A percentile compares a stretch with the other conserved stretches of the same genome.
Evolutionary conservation across 1,140 invertebrate genomes (phyloP).

Genomic region (Drosophila funebris): DNA sequence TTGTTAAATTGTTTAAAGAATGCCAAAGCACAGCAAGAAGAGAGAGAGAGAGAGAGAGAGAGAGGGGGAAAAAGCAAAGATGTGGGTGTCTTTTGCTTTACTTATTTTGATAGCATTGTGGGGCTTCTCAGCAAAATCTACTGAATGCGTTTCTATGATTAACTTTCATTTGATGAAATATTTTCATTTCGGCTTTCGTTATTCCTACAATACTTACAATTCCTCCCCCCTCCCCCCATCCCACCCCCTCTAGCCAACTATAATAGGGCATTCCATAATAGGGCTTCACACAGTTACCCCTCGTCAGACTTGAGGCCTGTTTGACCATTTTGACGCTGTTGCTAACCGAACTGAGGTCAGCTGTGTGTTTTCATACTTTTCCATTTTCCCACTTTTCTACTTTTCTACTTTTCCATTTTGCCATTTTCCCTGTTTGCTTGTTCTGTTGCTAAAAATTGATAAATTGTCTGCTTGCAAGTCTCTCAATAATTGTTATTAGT

Average conservation of each 20-base stretch:
- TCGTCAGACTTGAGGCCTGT: background rate
- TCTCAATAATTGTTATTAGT: slow-evolving; percentile 24
- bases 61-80: background rate
- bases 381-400: slow-evolving; percentile 16
- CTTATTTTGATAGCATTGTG: slow-evolving; percentile 43
- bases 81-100: slow-evolving; percentile 41
- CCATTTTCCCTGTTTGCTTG: background rate
- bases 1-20: slow-evolving; percentile 52
- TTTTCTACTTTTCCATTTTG: slow-evolving; percentile 22
- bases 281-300: slow-evolving; percentile 32
- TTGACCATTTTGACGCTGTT: slow-evolving; percentile 13
- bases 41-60: background rate
- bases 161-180: slow-evolving; percentile 53
- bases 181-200: slow-evolving; percentile 43
- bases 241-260: background rate
- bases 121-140: slow-evolving; percentile 47
- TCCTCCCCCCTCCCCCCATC: background rate
- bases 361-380: slow-evolving; percentile 22
- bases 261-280: slow-evolving; percentile 7
- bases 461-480: background rate
- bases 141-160: slow-evolving; percentile 55
- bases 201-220: slow-evolving; percentile 6
- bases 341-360: slow-evolving; percentile 30
- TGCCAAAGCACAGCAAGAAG: background rate
- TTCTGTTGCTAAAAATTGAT: slow-evolving; percentile 12